Evolutionary conservation across 2,888 invertebrate species (phyloP).

Genomic region (Xestoiulus laeticollis): DNA sequence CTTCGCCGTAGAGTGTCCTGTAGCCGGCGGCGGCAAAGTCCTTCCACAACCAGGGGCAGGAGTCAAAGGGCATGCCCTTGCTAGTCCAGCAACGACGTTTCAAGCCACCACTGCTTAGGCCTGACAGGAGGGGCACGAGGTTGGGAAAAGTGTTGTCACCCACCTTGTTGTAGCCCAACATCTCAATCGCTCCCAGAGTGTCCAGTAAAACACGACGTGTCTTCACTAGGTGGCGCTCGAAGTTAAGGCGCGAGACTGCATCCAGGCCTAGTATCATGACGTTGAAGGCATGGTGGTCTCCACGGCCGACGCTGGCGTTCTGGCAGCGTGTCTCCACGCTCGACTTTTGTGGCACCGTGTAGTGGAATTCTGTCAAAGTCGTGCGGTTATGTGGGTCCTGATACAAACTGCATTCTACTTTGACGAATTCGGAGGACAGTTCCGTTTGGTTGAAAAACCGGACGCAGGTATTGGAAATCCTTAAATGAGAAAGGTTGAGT

Average conservation of each 20-base stretch:
- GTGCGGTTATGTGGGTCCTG: background rate
- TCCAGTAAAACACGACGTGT: slow-evolving; percentile 72
- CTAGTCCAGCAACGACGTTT: slow-evolving; percentile 76
- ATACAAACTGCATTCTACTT: background rate
- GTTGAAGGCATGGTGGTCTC: slow-evolving; percentile 66
- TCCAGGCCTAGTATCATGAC: slow-evolving; percentile 85
- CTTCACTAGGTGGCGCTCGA: slow-evolving; percentile 78
- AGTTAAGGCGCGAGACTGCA: slow-evolving; percentile 82
- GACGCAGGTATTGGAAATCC: slow-evolving; percentile 14
- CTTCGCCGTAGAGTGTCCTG: slow-evolving; percentile 80
- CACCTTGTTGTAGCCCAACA: slow-evolving; percentile 74
- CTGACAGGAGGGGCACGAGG: slow-evolving; percentile 53
- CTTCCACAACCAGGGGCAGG: slow-evolving; percentile 58
- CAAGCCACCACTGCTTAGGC: slow-evolving; percentile 73
- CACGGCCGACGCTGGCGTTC: background rate
- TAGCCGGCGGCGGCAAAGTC: slow-evolving; percentile 58
- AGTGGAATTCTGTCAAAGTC: slow-evolving; percentile 16
- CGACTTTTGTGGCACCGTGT: background rate
- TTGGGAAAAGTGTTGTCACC: slow-evolving; percentile 61
- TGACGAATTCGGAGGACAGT: slow-evolving; percentile 36
- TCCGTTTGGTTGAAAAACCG: background rate
- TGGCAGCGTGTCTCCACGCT: background rate
- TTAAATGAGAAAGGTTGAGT: background rate
- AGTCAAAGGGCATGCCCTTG: slow-evolving; percentile 57
- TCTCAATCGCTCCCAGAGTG: slow-evolving; percentile 70